A percentile compares a stretch with the other conserved stretches of the same genome.
phyloP scores from a whole-genome alignment of 2,797 vertebrate genomes.

The Halcyon badia region DNA sequence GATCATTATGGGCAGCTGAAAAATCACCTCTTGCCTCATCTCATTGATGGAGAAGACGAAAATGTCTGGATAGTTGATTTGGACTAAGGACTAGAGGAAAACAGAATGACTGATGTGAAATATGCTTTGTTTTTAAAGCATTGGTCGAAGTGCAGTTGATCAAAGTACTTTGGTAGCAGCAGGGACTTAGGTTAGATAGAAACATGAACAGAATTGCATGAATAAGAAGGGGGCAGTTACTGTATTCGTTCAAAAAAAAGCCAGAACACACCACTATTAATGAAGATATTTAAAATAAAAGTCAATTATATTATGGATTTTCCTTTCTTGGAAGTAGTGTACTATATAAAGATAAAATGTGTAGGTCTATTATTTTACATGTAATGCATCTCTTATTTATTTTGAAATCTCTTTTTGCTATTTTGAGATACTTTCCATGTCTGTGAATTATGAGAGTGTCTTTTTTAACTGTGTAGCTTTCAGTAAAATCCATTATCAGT shows the following conservation, averaged over 20 bases:
- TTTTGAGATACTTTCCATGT: conserved; percentile 30
- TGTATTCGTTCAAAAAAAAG: conserved; percentile 20
- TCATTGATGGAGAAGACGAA: neutral
- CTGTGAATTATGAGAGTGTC: conserved; percentile 69
- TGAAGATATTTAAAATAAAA: neutral
- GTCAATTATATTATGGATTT: neutral
- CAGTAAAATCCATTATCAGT: conserved; percentile 79
- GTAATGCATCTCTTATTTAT: conserved; percentile 26
- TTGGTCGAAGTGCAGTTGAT: conserved; percentile 32
- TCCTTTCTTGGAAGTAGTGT: neutral
- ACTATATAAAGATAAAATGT: neutral
- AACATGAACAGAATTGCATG: conserved; percentile 24
- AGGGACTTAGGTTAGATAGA: neutral
- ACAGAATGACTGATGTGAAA: conserved; percentile 17
- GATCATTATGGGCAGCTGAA: conserved; percentile 8
- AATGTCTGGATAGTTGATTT: conserved; percentile 25
- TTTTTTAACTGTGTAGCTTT: conserved; percentile 69
- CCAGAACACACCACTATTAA: conserved; percentile 15
- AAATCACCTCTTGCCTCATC: conserved; percentile 10
- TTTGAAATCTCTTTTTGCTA: conserved; percentile 39
- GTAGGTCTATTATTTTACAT: neutral
- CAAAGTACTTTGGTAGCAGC: conserved; percentile 23
- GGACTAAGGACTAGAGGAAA: conserved; percentile 20
- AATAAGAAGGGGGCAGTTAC: conserved; percentile 31
- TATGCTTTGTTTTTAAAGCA: conserved; percentile 52